These are phyloP conservation scores for Corbicula japonica DNA, from an alignment of 2,888 invertebrate genomes.

Conservation along the genomic window DNA sequence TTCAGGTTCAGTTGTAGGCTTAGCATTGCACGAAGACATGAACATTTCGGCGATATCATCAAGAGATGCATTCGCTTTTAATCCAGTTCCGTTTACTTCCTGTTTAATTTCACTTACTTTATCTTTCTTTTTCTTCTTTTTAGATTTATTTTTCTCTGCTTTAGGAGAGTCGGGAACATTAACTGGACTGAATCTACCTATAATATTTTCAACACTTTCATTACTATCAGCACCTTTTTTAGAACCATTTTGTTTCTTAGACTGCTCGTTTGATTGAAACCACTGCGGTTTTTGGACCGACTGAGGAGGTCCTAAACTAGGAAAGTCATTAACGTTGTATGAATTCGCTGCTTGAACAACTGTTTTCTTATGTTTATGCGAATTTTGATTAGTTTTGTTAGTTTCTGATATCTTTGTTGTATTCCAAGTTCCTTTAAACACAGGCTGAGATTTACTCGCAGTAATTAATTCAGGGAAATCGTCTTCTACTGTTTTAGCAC, in stretches of 20 bases:
- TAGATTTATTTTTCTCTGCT: conserved; percentile 67
- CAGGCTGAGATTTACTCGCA: conserved; percentile 35
- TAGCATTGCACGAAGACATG: conserved; percentile 27
- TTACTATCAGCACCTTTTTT: conserved; percentile 2
- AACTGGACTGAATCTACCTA: conserved; percentile 60
- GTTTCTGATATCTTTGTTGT: conserved; percentile 32
- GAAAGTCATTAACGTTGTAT: conserved; percentile 78
- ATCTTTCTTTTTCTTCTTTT: conserved; percentile 83
- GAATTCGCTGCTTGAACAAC: conserved; percentile 5
- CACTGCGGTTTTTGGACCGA: conserved; percentile 32
- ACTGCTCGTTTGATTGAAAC: conserved; percentile 38
- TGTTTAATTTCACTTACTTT: conserved; percentile 64
- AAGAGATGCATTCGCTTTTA: conserved; percentile 64
- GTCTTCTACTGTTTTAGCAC: conserved; percentile 40
- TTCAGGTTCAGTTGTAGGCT: neutral
- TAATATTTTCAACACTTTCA: conserved; percentile 13
- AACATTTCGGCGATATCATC: conserved; percentile 70
- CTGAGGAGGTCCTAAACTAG: conserved; percentile 81
- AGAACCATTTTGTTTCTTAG: conserved; percentile 27
- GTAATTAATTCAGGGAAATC: conserved; percentile 69
- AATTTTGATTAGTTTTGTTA: conserved; percentile 8
- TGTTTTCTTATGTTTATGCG: conserved; percentile 26
- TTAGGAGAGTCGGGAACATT: conserved; percentile 52
- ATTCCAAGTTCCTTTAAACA: conserved; percentile 39
- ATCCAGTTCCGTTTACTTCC: conserved; percentile 26